These are phyloP conservation scores for Castor canadensis DNA, from an alignment of 2,113 vertebrate genomes.

Conservation along the genomic window DNA sequence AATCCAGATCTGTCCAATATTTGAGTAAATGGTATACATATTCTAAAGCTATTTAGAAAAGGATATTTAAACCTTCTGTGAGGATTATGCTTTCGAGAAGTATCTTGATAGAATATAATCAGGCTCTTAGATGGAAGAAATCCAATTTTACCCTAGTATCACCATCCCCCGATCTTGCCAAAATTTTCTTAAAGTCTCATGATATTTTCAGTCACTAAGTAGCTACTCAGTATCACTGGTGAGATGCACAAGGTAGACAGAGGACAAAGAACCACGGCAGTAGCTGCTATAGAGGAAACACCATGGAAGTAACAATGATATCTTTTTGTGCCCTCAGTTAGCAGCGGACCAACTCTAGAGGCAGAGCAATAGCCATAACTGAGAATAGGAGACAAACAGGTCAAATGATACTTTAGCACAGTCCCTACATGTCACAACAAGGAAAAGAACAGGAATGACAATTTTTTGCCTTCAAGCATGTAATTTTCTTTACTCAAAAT, in stretches of 20 bases:
- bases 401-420: neutral
- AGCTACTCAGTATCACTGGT: neutral
- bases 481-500: slow-evolving; percentile 61
- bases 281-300: neutral
- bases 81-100: neutral
- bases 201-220: neutral
- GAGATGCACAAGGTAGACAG: neutral
- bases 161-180: neutral
- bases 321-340: neutral
- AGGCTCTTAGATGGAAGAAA: neutral
- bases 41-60: neutral
- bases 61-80: neutral
- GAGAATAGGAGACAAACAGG: neutral
- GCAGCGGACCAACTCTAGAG: neutral
- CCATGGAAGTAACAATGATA: neutral
- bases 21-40: neutral
- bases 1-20: neutral
- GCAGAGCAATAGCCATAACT: neutral
- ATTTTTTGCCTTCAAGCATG: slow-evolving; percentile 52
- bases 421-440: slow-evolving; percentile 15
- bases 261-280: neutral
- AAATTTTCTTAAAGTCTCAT: neutral
- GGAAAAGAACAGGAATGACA: slow-evolving; percentile 45
- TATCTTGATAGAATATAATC: neutral
- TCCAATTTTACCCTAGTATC: neutral